These are phyloP conservation scores for Rhinichthys osculus DNA, from an alignment of 2,797 vertebrate species.

Conservation along the genomic window DNA sequence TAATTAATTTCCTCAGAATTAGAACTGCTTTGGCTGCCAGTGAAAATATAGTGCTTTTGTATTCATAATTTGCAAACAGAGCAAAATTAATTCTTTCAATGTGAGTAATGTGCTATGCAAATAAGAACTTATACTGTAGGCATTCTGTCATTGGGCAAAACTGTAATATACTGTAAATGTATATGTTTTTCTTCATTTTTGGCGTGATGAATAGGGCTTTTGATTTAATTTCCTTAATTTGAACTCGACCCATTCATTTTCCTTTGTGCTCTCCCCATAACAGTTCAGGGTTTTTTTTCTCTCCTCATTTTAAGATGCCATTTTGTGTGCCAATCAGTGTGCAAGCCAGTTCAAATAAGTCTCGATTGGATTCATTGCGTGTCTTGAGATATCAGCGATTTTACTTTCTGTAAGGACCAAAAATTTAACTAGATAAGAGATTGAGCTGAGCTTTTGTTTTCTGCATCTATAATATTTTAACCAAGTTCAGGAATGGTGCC, in stretches of 20 bases:
- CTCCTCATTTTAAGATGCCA: neutral
- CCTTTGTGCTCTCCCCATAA: neutral
- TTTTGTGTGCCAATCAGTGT: slow-evolving; percentile 14
- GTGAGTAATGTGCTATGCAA: slow-evolving; percentile 43
- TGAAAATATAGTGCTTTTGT: slow-evolving; percentile 29
- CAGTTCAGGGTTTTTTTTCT: neutral
- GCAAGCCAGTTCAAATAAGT: slow-evolving; percentile 7
- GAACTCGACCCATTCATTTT: slow-evolving; percentile 19
- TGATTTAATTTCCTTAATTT: slow-evolving; percentile 19
- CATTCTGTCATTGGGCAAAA: neutral
- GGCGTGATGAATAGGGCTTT: neutral
- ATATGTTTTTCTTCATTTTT: neutral
- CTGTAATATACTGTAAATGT: neutral
- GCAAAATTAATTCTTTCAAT: slow-evolving; percentile 39
- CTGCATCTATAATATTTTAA: slow-evolving; percentile 21
- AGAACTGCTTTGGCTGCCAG: slow-evolving; percentile 26
- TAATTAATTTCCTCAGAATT: slow-evolving; percentile 28
- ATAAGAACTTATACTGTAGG: slow-evolving; percentile 14
- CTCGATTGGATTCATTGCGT: neutral
- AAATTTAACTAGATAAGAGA: slow-evolving; percentile 9
- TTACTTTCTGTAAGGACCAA: slow-evolving; percentile 10
- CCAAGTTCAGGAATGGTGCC: slow-evolving; percentile 13
- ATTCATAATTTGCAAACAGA: slow-evolving; percentile 51
- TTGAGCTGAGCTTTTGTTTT: slow-evolving; percentile 6
- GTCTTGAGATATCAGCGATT: neutral